These are phyloP conservation scores for Leistus spinibarbis DNA, from an alignment of 2,888 invertebrate genomes.

Conservation along the genomic window DNA sequence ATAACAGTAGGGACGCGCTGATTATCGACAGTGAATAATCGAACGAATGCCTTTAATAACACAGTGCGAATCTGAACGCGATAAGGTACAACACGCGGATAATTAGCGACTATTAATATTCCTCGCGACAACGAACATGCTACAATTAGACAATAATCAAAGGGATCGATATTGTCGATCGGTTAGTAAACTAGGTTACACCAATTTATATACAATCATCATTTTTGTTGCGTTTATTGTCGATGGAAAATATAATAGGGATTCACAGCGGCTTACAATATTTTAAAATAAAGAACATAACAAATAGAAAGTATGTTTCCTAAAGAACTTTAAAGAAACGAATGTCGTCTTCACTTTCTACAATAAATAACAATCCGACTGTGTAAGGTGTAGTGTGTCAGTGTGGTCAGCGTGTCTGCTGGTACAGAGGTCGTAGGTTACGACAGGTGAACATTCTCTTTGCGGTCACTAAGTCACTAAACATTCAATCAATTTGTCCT, in stretches of 20 bases:
- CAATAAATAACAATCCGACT: not conserved
- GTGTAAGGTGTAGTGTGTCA: constrained; percentile 1
- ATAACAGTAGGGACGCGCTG: constrained; percentile 1
- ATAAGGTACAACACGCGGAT: constrained; percentile 28
- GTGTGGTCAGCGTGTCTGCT: constrained; percentile 6
- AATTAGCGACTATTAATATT: constrained; percentile 38
- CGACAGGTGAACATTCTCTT: not conserved
- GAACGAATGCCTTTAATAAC: constrained; percentile 34
- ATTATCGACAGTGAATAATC: constrained; percentile 39
- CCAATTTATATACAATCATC: not conserved
- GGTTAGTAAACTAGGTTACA: not conserved
- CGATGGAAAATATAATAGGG: too few relatives aligned
- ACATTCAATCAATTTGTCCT: constrained; percentile 2
- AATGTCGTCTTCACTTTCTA: not conserved
- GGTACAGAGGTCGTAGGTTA: constrained; percentile 1
- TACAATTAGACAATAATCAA: constrained; percentile 34
- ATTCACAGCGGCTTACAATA: too few relatives aligned
- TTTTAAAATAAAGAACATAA: too few relatives aligned
- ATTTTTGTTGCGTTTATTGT: too few relatives aligned
- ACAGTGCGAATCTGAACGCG: constrained; percentile 28
- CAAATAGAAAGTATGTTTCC: not conserved
- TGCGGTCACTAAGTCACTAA: not conserved
- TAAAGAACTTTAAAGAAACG: too few relatives aligned
- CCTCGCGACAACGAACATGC: constrained; percentile 24
- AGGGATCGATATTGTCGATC: not conserved